Conservation (phyloP, 2,888 invertebrate genomes). For the Phasia obesa region DNA sequence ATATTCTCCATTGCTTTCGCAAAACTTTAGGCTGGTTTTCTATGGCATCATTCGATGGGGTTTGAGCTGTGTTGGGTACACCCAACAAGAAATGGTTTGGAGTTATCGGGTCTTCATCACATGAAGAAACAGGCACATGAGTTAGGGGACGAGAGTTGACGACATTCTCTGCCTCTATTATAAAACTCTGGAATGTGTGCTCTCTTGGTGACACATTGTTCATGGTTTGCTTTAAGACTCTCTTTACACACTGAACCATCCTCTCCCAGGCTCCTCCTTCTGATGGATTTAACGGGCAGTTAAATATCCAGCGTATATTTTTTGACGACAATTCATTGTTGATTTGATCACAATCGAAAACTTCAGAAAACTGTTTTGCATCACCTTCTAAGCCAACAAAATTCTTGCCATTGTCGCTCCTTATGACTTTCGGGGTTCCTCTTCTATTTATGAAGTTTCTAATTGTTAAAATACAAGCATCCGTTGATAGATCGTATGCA, state of each 20-base stretch:
- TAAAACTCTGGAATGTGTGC: conserved; percentile 1
- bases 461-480: conserved; percentile 1
- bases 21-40: conserved; percentile 12
- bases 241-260: too few relatives aligned
- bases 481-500: conserved; percentile 7
- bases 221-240: too few relatives aligned
- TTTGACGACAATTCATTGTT: conserved; percentile 38
- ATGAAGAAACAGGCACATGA: conserved; percentile 2
- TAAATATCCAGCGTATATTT: conserved; percentile 69
- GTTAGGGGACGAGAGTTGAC: conserved; percentile 31
- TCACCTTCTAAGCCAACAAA: conserved; percentile 44
- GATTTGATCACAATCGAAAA: conserved; percentile 35
- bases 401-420: conserved; percentile 2
- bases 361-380: conserved; percentile 27
- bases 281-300: conserved; percentile 33
- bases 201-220: neutral
- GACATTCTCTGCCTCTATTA: conserved; percentile 39
- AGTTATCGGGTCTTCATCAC: conserved; percentile 65
- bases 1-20: conserved; percentile 31
- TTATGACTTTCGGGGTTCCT: neutral
- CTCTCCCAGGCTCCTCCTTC: conserved; percentile 36
- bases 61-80: neutral
- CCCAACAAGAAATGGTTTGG: conserved; percentile 68
- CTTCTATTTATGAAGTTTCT: conserved; percentile 24
- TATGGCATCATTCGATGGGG: neutral